Base-by-base conservation (phyloP, 2,797 vertebrate genomes). In the Coregonus ussuriensis region DNA sequence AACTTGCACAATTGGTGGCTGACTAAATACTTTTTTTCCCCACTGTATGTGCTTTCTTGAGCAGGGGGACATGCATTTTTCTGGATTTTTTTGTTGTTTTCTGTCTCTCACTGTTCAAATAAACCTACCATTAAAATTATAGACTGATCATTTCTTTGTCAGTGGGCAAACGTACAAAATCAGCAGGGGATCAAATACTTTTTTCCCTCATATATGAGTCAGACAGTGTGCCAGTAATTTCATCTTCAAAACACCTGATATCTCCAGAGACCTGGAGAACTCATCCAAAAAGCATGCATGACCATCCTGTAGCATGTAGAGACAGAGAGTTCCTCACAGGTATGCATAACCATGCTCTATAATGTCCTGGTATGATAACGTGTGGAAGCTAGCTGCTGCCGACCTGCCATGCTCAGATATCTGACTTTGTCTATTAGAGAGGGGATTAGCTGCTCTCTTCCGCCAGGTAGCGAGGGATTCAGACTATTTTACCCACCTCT, bases 361-460 rank as follows among this genome's bases (percentile, higher is more conserved):
- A 73, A 76, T 79, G 77, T 77, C 63, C n/a, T 35, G 47, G 81
- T 82, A 76, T 81, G 87, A 90, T 85, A 86, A 82, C 81, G 74
- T 81, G 83, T 82, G 77, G 84, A 85, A 73, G 85, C 66, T 66
- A 81, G 25, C 21, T 63, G 59, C 59, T 3, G 21, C 59, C 56
- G 76, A 82, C 82, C 90, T 91, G 88, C 89, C 85, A 86, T 15
- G 77, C 83, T 77, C 87, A 89, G 92, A 91, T 91, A 92, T 88
- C 85, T 59, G 15, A 75, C 88, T 90, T 89, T 93, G 89, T 91
- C 91, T 91, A 92, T 92, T 90, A 86, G 77, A 88, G 79, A 85
- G 77, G 82, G 85, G 88, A 91, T 89, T 90, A 89, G 90, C 89
- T 92, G 88, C 82, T 83, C 85, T 80, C 85, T 82, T 85, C 86